phyloP scores from a whole-genome alignment of 2,113 vertebrate genomes.

The Lipophrys pholis region DNA sequence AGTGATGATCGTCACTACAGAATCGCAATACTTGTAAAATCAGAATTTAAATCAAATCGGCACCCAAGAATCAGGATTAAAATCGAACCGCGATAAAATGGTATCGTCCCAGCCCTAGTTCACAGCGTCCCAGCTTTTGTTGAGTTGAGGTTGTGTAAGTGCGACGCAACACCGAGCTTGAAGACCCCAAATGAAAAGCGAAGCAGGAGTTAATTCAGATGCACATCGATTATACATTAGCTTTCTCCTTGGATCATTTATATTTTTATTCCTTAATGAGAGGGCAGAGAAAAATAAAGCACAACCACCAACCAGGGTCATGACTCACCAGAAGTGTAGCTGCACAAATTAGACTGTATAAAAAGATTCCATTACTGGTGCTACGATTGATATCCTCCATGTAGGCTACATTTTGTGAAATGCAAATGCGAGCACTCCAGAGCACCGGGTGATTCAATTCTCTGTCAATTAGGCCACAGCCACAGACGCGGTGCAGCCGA shows the following conservation, averaged over 20 bases:
- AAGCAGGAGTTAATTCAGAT: too few relatives aligned
- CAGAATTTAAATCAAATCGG: too few relatives aligned
- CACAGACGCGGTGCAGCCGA: conserved; percentile 24
- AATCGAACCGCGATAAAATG: too few relatives aligned
- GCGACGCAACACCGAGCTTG: too few relatives aligned
- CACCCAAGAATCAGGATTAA: too few relatives aligned
- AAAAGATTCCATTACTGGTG: conserved; percentile 71
- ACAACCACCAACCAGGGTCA: conserved; percentile 39
- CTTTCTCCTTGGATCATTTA: conserved; percentile 8
- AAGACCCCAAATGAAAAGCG: too few relatives aligned
- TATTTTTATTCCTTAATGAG: conserved; percentile 53
- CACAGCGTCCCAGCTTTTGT: too few relatives aligned
- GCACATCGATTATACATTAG: too few relatives aligned
- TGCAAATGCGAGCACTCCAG: conserved; percentile 49
- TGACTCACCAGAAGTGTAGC: conserved; percentile 53
- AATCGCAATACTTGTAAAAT: too few relatives aligned
- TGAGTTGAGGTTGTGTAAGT: too few relatives aligned
- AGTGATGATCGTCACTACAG: too few relatives aligned
- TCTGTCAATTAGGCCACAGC: conserved; percentile 60
- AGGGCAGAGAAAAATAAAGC: conserved; percentile 38
- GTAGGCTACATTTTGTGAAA: conserved; percentile 57
- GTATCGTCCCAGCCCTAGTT: too few relatives aligned
- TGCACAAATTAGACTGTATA: conserved; percentile 59
- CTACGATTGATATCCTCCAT: conserved; percentile 55
- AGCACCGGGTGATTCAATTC: conserved; percentile 56